Conservation (phyloP, 2,888 invertebrate genomes). For the Lamellibrachia satsuma region DNA sequence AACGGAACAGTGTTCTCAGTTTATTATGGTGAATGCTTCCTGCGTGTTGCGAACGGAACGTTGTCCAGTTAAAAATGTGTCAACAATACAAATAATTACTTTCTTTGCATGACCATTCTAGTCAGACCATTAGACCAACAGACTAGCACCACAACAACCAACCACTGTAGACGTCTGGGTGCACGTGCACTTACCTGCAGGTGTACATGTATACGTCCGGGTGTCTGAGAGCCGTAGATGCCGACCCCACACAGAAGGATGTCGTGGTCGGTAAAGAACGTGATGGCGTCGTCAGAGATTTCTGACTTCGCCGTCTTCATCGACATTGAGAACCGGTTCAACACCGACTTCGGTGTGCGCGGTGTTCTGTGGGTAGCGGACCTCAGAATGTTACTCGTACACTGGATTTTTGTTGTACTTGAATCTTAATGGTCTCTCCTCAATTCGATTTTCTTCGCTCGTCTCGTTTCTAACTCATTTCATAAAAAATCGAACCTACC, state of each 20-base stretch:
- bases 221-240: conserved; percentile 29
- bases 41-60: no score
- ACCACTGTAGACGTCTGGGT: background rate
- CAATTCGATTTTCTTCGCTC: no score
- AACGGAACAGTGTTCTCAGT: no score
- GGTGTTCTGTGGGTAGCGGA: background rate
- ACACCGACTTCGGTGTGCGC: background rate
- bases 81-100: no score
- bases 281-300: conserved; percentile 31
- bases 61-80: no score
- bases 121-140: no score
- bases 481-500: no score
- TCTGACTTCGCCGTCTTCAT: conserved; percentile 34
- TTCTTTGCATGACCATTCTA: no score
- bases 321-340: background rate
- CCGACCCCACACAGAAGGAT: conserved; percentile 31
- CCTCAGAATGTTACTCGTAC: background rate
- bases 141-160: background rate
- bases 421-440: no score
- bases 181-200: background rate
- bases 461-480: no score
- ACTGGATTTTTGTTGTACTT: background rate
- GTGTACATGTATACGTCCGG: background rate
- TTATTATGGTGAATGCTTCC: no score
- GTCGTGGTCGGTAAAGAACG: conserved; percentile 29